Evolutionary conservation across 2,888 invertebrate genomes (phyloP), one percentile per base, ranked within the genome.

Genomic region (Phalangium opilio): DNA sequence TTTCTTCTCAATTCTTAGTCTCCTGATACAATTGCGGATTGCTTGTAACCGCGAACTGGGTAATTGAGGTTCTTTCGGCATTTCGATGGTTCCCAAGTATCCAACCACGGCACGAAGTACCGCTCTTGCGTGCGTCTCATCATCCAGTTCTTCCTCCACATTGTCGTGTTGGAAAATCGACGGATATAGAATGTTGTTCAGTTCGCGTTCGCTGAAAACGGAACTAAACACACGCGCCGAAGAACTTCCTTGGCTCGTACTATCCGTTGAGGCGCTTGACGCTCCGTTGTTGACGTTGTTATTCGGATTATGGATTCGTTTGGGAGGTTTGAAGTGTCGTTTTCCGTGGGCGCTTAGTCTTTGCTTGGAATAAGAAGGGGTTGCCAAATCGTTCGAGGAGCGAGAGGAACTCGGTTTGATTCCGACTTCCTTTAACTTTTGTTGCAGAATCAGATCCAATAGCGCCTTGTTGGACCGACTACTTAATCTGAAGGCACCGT

Each of bases 61-160:
- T 44, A 62, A 55, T 40, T 62, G 60, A 7, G 63, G 60, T 53
- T 68, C 67, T 48, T 67, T 65, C 0, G 93, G 91, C 72, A 93
- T 90, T 68, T 93, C 93, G 53, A 95, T 89, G 1, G 93, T 91
- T 18, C 93, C 93, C 42, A 95, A 72, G 66, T 95, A 95, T 1
- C 91, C 91, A 1, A 95, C 87, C 2, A 95, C 77, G 0, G 83
- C 84, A 1, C 45, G 12, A 3, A 45, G 18, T 8, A 45, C 14
- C 14, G 40, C 40, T 10, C 36, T 35, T 3, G 34, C 45, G 17
- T 49, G 33, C 4, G 48, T 40, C 15, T 53, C 44, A 38, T 51
- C 43, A 1, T 38, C 44, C 11, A 21, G 14, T 12, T 14, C 36
- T 10, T 44, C 46, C n/a, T 39, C 18, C 12, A 38, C 38, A 38